Conservation (phyloP, 2,888 invertebrate genomes). For the Morpho deidamia region DNA sequence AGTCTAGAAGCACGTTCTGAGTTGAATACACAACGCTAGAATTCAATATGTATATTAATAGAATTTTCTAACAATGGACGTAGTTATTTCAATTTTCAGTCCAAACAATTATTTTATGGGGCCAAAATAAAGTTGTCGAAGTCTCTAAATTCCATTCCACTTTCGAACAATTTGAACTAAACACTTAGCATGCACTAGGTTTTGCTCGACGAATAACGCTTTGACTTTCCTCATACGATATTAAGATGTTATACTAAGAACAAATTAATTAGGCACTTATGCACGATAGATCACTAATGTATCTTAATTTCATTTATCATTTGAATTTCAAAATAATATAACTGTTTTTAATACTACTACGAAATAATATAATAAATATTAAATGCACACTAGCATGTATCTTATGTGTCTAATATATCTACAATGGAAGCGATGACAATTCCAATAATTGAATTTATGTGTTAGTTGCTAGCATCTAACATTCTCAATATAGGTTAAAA, state of each 20-base stretch:
- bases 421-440: too few relatives aligned
- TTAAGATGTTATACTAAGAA: conserved; percentile 32
- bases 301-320: too few relatives aligned
- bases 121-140: not conserved
- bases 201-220: conserved; percentile 6
- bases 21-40: conserved; percentile 6
- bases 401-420: not conserved
- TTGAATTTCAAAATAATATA: not conserved
- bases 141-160: conserved; percentile 36
- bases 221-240: conserved; percentile 6
- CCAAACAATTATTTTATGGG: not conserved
- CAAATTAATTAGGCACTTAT: conserved; percentile 44
- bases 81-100: not conserved
- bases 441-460: too few relatives aligned
- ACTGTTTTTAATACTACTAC: not conserved
- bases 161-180: conserved; percentile 34
- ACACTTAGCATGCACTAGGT: conserved; percentile 25
- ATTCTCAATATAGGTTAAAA: too few relatives aligned
- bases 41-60: not conserved
- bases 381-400: not conserved
- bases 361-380: not conserved
- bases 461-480: too few relatives aligned
- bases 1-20: not conserved
- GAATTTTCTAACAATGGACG: not conserved
- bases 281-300: conserved; percentile 41